Percentiles rank a stretch among this genome's conserved stretches.
These are phyloP conservation scores for Gastrophryne carolinensis DNA, from an alignment of 2,797 vertebrate genomes.

Conservation along the genomic window DNA sequence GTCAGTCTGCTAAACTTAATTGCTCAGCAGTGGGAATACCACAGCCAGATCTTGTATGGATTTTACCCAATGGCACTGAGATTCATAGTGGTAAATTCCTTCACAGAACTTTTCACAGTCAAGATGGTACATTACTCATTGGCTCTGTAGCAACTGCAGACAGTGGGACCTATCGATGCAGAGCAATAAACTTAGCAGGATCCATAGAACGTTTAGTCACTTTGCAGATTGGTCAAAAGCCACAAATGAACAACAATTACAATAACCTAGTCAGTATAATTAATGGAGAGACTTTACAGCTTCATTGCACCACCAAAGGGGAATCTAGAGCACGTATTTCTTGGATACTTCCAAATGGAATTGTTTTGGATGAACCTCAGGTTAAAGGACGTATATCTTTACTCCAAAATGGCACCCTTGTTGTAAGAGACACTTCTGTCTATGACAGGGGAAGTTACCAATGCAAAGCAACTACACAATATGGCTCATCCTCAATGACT, in stretches of 20 bases:
- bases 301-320: constrained; percentile 74
- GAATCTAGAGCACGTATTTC: constrained; percentile 63
- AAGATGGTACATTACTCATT: constrained; percentile 80
- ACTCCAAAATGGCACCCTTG: constrained; percentile 80
- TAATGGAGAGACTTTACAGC: constrained; percentile 78
- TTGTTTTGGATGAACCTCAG: constrained; percentile 75
- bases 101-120: constrained; percentile 75
- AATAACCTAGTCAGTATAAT: constrained; percentile 75
- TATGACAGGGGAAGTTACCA: constrained; percentile 84
- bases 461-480: constrained; percentile 75
- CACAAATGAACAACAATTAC: constrained; percentile 73
- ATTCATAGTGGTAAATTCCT: constrained; percentile 68
- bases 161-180: constrained; percentile 82
- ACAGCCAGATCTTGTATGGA: constrained; percentile 74
- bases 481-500: constrained; percentile 72
- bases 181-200: constrained; percentile 71
- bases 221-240: constrained; percentile 74
- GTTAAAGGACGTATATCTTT: constrained; percentile 77
- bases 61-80: constrained; percentile 79
- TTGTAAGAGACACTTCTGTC: constrained; percentile 77
- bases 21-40: constrained; percentile 75
- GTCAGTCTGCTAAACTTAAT: constrained; percentile 79
- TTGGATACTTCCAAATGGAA: constrained; percentile 85
- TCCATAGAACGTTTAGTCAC: constrained; percentile 73
- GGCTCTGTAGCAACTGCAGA: constrained; percentile 73